Evolutionary conservation across 2,113 vertebrate genomes (phyloP).

Genomic region (Ophiodon elongatus): DNA sequence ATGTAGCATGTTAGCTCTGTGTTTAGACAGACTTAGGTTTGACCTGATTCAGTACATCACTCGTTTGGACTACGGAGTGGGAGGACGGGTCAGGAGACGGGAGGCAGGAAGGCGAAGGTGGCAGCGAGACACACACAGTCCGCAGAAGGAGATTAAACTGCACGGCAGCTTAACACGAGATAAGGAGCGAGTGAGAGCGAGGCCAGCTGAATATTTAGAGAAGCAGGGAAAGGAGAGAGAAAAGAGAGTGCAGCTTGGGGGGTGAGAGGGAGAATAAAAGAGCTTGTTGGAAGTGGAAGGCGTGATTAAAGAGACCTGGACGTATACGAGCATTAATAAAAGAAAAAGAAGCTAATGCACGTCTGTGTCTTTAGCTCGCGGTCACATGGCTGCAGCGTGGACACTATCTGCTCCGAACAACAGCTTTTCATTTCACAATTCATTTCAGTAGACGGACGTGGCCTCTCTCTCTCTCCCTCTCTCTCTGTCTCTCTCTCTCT

Average conservation of each 20-base stretch:
- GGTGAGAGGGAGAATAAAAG: constrained; percentile 47
- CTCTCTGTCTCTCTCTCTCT: not conserved
- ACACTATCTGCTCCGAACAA: constrained; percentile 51
- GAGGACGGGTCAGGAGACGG: not conserved
- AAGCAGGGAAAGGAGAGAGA: constrained; percentile 36
- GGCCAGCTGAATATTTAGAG: constrained; percentile 17
- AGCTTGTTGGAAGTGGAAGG: constrained; percentile 38
- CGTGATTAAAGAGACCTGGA: constrained; percentile 60
- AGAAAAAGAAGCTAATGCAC: constrained; percentile 59
- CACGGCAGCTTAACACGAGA: constrained; percentile 42
- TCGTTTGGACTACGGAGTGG: too few relatives aligned
- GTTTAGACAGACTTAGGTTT: not conserved
- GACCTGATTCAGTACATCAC: too few relatives aligned
- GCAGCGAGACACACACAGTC: constrained; percentile 5
- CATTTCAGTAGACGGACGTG: constrained; percentile 38
- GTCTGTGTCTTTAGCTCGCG: constrained; percentile 18
- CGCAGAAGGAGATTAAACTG: constrained; percentile 46
- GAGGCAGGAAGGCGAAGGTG: constrained; percentile 17
- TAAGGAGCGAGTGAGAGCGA: constrained; percentile 35
- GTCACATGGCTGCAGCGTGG: constrained; percentile 34
- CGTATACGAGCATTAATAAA: constrained; percentile 62
- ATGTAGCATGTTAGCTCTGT: too few relatives aligned
- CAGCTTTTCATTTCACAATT: constrained; percentile 61
- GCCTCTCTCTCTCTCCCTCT: constrained; percentile 1
- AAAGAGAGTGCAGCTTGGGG: constrained; percentile 51